Evolutionary conservation across 1,140 invertebrate genomes (phyloP).

Genomic region (Diachasma alloeum): DNA sequence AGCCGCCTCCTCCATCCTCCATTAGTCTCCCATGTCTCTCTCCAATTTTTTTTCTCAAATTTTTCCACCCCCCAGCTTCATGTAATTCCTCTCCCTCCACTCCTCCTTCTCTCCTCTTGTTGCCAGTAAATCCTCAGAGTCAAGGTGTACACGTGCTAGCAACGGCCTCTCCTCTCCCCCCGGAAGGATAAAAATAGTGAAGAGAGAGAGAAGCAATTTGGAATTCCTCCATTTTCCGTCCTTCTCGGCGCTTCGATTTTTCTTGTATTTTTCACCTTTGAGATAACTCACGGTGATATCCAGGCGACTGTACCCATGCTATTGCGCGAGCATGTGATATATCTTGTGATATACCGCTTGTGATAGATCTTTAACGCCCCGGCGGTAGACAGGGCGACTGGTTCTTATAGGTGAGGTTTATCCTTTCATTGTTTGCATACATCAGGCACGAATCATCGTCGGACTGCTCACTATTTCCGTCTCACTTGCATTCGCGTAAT

Average conservation of each 20-base stretch:
- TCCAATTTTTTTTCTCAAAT: not conserved
- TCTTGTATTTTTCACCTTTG: not conserved
- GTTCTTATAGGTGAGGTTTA: constrained; percentile 19
- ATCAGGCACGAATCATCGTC: constrained; percentile 3
- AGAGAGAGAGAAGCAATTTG: not conserved
- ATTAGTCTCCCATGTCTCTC: not conserved
- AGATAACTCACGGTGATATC: not conserved
- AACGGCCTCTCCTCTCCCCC: no score
- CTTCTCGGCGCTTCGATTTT: not conserved
- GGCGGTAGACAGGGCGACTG: not conserved
- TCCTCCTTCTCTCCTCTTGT: not conserved
- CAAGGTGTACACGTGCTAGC: constrained; percentile 17
- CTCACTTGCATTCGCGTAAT: not conserved
- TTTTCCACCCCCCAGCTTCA: not conserved
- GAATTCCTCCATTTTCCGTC: not conserved
- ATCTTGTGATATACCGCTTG: no score
- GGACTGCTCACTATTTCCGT: not conserved
- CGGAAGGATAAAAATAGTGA: no score
- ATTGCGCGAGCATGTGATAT: no score
- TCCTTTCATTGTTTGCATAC: constrained; percentile 21
- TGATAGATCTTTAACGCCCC: no score
- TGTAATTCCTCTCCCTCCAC: not conserved
- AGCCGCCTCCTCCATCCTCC: not conserved
- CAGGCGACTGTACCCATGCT: no score
- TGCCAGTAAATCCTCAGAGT: constrained; percentile 17